phyloP scores from a whole-genome alignment of 2,113 vertebrate species.

The Oophaga pumilio region DNA sequence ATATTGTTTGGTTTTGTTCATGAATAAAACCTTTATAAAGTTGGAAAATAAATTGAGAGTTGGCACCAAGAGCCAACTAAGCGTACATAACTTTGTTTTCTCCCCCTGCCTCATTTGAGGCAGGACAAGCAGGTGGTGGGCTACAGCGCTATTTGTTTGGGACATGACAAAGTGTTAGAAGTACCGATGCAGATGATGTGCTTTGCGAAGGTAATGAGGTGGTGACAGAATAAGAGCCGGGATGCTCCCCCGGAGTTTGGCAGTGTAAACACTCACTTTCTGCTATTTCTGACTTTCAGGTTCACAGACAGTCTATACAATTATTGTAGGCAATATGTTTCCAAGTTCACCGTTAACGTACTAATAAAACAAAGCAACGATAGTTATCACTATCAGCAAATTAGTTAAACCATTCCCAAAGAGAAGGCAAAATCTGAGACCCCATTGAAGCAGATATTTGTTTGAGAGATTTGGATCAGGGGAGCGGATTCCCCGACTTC shows the following conservation, averaged over 20 bases:
- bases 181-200: conserved; percentile 11
- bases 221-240: conserved; percentile 32
- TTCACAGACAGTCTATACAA: conserved; percentile 6
- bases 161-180: conserved; percentile 29
- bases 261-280: conserved; percentile 6
- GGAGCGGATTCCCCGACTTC: conserved; percentile 22
- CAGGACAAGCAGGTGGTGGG: conserved; percentile 23
- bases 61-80: not conserved
- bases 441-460: conserved; percentile 10
- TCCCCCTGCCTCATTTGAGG: not conserved
- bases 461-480: conserved; percentile 26
- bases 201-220: conserved; percentile 40
- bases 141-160: not conserved
- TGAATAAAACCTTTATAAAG: too few species aligned
- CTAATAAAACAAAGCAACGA: not conserved
- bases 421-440: not conserved
- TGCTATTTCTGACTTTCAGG: conserved; percentile 21
- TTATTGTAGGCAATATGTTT: not conserved
- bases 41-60: not conserved
- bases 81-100: not conserved
- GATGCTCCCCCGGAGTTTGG: not conserved
- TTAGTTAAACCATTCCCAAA: not conserved
- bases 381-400: not conserved
- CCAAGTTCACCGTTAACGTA: conserved; percentile 3
- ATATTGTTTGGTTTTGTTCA: too few species aligned